A percentile compares a stretch with the other conserved stretches of the same genome.
Evolutionary conservation across 2,797 vertebrate species (phyloP).

Genomic region (Vireo griseus): DNA sequence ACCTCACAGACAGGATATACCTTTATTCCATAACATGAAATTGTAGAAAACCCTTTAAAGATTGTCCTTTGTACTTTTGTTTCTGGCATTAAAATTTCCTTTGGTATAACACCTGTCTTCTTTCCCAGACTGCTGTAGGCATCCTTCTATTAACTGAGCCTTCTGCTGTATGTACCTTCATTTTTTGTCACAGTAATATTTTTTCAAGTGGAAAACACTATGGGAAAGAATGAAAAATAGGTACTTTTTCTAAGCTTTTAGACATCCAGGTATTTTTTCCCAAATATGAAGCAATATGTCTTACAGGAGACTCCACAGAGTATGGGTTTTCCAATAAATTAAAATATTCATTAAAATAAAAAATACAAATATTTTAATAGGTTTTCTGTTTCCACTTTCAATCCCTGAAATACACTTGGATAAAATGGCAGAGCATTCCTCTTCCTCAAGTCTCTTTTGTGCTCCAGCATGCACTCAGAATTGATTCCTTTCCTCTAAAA

Average conservation of each 20-base stretch:
- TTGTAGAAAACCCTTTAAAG: background rate
- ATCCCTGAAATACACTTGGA: background rate
- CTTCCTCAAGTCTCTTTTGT: background rate
- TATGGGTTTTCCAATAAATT: background rate
- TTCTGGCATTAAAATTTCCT: background rate
- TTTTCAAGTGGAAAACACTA: background rate
- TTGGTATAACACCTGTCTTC: background rate
- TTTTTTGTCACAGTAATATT: background rate
- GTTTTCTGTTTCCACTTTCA: background rate
- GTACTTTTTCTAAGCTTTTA: background rate
- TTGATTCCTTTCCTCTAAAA: slow-evolving; percentile 13
- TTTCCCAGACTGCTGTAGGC: background rate
- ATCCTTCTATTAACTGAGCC: background rate
- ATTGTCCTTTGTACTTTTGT: background rate
- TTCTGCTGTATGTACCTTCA: background rate
- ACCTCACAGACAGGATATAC: background rate
- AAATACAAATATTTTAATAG: background rate
- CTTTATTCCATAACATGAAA: background rate
- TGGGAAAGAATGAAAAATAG: background rate
- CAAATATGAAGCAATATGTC: background rate
- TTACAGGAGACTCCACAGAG: background rate
- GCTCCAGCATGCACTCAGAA: background rate
- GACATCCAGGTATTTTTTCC: background rate
- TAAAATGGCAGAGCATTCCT: background rate
- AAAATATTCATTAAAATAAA: background rate